Conservation (phyloP, 2,797 vertebrate species). For the Momotus momota region DNA sequence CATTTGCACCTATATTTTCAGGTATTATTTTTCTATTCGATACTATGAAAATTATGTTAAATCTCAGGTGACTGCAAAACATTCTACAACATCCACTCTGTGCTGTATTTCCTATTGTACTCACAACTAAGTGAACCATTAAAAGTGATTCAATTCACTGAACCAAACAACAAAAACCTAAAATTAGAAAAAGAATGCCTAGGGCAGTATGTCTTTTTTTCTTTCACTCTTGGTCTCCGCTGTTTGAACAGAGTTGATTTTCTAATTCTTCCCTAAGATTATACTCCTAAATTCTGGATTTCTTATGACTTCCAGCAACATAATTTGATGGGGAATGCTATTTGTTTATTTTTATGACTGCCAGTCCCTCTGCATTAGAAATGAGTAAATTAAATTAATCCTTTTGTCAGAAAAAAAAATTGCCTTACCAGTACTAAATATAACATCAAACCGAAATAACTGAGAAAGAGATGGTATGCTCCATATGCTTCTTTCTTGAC, state of each 20-base stretch:
- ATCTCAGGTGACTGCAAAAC: background rate
- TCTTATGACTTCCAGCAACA: background rate
- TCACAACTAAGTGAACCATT: conserved; percentile 16
- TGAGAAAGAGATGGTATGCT: background rate
- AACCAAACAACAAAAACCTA: conserved; percentile 24
- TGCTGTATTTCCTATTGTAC: background rate
- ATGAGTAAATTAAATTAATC: background rate
- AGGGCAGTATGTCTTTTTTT: background rate
- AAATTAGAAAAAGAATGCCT: conserved; percentile 47
- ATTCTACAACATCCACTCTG: background rate
- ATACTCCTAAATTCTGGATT: background rate
- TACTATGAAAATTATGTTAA: background rate
- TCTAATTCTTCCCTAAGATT: background rate
- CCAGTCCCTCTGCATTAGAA: background rate
- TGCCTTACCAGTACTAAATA: background rate
- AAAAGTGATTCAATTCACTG: conserved; percentile 31
- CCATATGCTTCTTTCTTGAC: background rate
- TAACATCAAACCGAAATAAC: background rate
- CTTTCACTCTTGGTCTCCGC: background rate
- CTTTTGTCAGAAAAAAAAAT: background rate
- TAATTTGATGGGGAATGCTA: background rate
- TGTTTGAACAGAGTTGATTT: background rate
- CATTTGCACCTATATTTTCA: background rate
- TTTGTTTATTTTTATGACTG: conserved; percentile 36
- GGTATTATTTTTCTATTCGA: background rate